Percentiles rank a stretch among this genome's conserved stretches.
Conservation (phyloP, 2,113 vertebrate species). For the Isichthys henryi region DNA sequence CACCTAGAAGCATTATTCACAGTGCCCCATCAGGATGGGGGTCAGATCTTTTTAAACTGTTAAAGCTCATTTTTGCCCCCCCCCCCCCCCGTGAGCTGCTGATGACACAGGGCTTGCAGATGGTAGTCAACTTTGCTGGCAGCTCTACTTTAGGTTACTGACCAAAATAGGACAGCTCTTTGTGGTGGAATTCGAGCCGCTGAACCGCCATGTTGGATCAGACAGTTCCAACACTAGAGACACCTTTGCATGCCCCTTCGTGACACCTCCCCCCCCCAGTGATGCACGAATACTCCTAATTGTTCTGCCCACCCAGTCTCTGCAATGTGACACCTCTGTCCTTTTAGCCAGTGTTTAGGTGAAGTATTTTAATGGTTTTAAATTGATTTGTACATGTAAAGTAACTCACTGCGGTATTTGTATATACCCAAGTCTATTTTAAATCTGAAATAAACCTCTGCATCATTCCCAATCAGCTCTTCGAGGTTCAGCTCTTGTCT, state of each 20-base stretch:
- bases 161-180: not conserved
- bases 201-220: not conserved
- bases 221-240: not conserved
- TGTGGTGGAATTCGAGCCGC: not conserved
- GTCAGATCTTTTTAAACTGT: not conserved
- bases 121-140: not conserved
- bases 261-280: not conserved
- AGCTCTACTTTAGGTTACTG: not conserved
- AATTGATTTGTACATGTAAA: conserved; percentile 5
- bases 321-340: not conserved
- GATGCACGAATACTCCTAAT: not conserved
- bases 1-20: not conserved
- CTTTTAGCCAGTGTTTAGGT: not conserved
- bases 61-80: not conserved
- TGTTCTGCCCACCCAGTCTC: not conserved
- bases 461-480: no score
- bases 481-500: not conserved
- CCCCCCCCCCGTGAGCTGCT: not conserved
- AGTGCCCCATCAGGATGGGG: no score
- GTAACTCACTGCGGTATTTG: not conserved
- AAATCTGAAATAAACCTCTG: conserved; percentile 1
- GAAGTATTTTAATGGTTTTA: not conserved
- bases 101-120: not conserved
- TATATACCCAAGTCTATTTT: not conserved
- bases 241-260: not conserved